phyloP scores from a whole-genome alignment of 2,888 invertebrate genomes.

The Balanococcus diminutus region DNA sequence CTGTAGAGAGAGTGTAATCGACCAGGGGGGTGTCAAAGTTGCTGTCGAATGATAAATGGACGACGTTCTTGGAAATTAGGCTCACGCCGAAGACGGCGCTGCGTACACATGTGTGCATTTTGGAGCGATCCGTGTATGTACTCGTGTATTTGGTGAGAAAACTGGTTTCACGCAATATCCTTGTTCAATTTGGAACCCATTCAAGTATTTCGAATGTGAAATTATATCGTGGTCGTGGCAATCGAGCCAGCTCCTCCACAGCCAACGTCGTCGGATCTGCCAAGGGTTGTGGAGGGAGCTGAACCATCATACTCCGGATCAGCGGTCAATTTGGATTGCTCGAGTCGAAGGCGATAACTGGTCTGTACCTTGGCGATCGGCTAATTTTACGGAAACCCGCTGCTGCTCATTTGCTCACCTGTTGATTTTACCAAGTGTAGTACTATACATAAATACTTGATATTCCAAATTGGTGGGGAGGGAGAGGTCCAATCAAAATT shows the following conservation, averaged over 20 bases:
- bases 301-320: neutral
- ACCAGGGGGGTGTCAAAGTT: neutral
- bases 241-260: neutral
- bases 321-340: neutral
- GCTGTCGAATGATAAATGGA: neutral
- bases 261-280: neutral
- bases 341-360: neutral
- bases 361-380: neutral
- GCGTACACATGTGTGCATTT: neutral
- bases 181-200: constrained; percentile 38
- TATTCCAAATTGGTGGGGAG: too few relatives aligned
- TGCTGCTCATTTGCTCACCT: too few relatives aligned
- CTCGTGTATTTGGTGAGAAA: neutral
- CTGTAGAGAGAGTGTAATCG: too few relatives aligned
- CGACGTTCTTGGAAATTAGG: neutral
- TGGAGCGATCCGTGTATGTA: neutral
- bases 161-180: constrained; percentile 11
- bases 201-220: constrained; percentile 25
- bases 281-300: neutral
- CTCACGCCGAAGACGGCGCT: neutral
- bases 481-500: too few relatives aligned
- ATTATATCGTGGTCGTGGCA: neutral
- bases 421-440: too few relatives aligned
- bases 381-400: too few relatives aligned
- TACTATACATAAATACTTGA: too few relatives aligned